Evolutionary conservation across 1,140 invertebrate genomes (phyloP).

Genomic region (Coenobita brevimanus): DNA sequence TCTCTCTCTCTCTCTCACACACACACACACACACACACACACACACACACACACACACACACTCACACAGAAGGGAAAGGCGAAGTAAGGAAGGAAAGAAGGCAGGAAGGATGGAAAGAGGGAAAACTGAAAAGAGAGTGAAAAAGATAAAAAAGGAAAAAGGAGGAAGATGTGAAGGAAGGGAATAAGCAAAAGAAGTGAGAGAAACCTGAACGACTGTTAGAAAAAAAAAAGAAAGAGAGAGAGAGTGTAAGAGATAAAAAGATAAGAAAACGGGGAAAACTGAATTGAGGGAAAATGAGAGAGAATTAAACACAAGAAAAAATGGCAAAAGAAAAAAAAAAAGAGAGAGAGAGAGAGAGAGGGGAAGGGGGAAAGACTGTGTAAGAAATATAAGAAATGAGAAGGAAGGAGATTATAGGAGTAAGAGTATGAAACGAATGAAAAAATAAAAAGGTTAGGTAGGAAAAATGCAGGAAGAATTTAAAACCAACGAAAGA

Average conservation of each 20-base stretch:
- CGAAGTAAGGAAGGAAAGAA: background rate
- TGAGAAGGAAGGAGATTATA: background rate
- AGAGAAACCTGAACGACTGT: too few relatives aligned
- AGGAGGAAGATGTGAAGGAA: background rate
- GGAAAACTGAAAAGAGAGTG: background rate
- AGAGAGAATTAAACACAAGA: background rate
- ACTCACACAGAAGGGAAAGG: too few relatives aligned
- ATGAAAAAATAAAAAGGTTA: background rate
- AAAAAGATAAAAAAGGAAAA: background rate
- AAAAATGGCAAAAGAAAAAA: background rate
- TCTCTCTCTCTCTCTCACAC: slow-evolving; percentile 7
- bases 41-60: too few relatives aligned
- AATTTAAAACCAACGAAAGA: too few relatives aligned
- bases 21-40: slow-evolving; percentile 6
- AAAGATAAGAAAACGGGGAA: too few relatives aligned
- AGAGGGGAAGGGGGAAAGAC: background rate
- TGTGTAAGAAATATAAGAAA: background rate
- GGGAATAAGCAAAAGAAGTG: background rate
- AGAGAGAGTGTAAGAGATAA: background rate
- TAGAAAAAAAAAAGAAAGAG: background rate
- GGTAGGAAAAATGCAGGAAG: background rate
- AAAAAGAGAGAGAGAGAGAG: background rate
- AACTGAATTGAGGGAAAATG: background rate
- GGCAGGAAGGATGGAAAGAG: background rate
- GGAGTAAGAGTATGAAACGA: background rate